phyloP scores from a whole-genome alignment of 2,113 vertebrate genomes.

The Hippoglossus stenolepis region DNA sequence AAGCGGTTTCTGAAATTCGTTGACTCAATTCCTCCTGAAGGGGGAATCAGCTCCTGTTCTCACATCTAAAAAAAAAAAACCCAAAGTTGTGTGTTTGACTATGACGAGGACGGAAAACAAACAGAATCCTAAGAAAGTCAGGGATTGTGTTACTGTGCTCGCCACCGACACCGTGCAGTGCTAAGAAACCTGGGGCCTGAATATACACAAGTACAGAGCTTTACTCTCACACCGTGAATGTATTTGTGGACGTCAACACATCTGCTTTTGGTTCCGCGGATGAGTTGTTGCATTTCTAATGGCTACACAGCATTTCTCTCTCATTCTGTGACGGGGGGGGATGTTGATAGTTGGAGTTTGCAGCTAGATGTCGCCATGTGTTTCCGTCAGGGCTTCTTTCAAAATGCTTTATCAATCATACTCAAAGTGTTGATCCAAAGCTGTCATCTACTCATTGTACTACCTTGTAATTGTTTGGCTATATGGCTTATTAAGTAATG shows the following conservation, averaged over 20 bases:
- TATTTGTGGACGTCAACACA: slow-evolving; percentile 62
- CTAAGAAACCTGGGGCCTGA: slow-evolving; percentile 46
- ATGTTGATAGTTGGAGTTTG: slow-evolving; percentile 22
- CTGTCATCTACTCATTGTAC: slow-evolving; percentile 52
- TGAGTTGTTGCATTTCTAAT: slow-evolving; percentile 33
- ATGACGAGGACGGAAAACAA: background rate
- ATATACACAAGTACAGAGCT: slow-evolving; percentile 76
- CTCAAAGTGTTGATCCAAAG: slow-evolving; percentile 69
- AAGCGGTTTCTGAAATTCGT: slow-evolving; percentile 10
- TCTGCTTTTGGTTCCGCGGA: slow-evolving; percentile 29
- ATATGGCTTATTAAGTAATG: slow-evolving; percentile 87
- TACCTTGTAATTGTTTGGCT: slow-evolving; percentile 56
- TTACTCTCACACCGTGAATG: slow-evolving; percentile 80
- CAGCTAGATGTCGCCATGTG: slow-evolving; percentile 27
- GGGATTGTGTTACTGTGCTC: slow-evolving; percentile 61
- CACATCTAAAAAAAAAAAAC: slow-evolving; percentile 25
- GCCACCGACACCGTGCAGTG: slow-evolving; percentile 52
- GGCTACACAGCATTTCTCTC: slow-evolving; percentile 13
- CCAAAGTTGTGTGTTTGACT: slow-evolving; percentile 58
- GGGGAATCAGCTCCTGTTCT: slow-evolving; percentile 44
- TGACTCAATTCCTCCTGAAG: slow-evolving; percentile 24
- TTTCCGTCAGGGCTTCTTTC: slow-evolving; percentile 56
- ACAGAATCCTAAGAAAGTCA: slow-evolving; percentile 72
- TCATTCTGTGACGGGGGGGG: slow-evolving; percentile 20
- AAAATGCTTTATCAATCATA: slow-evolving; percentile 71